A percentile compares a stretch with the other conserved stretches of the same genome.
Conservation (phyloP, 2,797 vertebrate species). For the Microhierax caerulescens region DNA sequence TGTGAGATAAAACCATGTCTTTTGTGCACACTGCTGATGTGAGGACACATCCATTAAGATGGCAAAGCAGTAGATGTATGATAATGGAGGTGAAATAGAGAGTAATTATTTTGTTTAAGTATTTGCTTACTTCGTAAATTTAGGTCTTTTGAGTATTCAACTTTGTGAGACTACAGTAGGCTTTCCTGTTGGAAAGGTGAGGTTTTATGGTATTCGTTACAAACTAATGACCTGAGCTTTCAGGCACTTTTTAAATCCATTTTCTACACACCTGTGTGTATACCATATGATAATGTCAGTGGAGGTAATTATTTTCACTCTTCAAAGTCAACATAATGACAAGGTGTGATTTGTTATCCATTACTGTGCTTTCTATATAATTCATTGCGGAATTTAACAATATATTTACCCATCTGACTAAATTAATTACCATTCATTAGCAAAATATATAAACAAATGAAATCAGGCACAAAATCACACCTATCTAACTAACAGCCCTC, state of each 20-base stretch:
- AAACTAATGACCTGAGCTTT: not conserved
- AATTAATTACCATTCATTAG: not conserved
- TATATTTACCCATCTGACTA: not conserved
- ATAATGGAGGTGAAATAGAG: not conserved
- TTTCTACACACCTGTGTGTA: not conserved
- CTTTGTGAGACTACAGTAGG: not conserved
- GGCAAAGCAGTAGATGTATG: rapidly evolving
- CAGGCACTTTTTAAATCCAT: not conserved
- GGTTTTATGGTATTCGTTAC: not conserved
- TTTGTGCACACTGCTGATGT: not conserved
- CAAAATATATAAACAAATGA: conserved; percentile 15
- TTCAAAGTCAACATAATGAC: not conserved
- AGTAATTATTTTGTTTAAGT: not conserved
- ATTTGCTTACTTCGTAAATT: not conserved
- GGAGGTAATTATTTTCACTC: conserved; percentile 7
- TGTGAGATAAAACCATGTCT: rapidly evolving
- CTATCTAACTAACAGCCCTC: not conserved
- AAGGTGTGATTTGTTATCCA: not conserved
- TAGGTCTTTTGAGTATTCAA: not conserved
- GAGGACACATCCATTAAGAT: not conserved
- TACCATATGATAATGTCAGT: not conserved
- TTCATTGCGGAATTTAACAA: not conserved
- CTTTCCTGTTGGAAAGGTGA: not conserved
- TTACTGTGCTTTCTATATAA: not conserved
- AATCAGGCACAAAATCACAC: not conserved